Conservation (phyloP, 1,140 invertebrate genomes). For the Geopemphigus sp. region DNA sequence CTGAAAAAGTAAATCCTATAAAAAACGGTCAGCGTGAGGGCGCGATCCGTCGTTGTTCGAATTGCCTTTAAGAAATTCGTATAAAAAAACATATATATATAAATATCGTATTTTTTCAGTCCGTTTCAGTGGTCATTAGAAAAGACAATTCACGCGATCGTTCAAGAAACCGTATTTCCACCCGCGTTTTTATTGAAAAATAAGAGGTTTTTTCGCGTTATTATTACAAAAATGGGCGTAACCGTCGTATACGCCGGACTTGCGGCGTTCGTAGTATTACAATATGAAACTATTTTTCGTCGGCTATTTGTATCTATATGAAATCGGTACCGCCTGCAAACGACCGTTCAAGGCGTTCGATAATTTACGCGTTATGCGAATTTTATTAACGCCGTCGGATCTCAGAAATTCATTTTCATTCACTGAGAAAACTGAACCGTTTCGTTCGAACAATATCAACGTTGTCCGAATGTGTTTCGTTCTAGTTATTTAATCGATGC, state of each 20-base stretch:
- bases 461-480: too few relatives aligned
- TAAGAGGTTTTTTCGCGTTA: slow-evolving; percentile 3
- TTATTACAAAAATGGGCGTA: neutral
- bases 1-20: slow-evolving; percentile 23
- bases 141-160: neutral
- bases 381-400: neutral
- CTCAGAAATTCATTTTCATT: too few relatives aligned
- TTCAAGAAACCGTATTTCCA: neutral
- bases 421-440: too few relatives aligned
- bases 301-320: too few relatives aligned
- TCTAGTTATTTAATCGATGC: too few relatives aligned
- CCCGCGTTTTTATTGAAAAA: neutral
- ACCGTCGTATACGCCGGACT: neutral
- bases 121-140: slow-evolving; percentile 12
- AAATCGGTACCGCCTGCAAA: too few relatives aligned
- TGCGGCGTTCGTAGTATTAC: too few relatives aligned
- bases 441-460: too few relatives aligned
- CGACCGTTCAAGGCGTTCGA: neutral
- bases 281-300: too few relatives aligned
- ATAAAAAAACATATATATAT: slow-evolving; percentile 2
- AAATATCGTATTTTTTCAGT: slow-evolving; percentile 12
- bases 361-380: neutral
- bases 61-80: slow-evolving; percentile 1
- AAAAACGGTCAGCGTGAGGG: slow-evolving; percentile 6
- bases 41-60: neutral